A percentile compares a stretch with the other conserved stretches of the same genome.
phyloP scores from a whole-genome alignment of 2,797 vertebrate genomes.

The Centroberyx gerrardi region DNA sequence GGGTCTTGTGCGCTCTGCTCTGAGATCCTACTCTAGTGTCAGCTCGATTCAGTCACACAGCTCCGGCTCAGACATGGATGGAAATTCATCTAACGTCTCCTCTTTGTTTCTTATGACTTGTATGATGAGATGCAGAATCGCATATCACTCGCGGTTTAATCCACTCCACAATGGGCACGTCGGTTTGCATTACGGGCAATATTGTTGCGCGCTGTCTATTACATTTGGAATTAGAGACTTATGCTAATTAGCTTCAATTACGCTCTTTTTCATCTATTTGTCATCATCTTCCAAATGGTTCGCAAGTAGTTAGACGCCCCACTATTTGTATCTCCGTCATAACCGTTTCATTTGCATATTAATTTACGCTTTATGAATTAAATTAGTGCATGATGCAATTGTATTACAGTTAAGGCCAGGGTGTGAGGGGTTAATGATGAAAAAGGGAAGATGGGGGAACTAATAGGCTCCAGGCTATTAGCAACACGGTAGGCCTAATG shows the following conservation, averaged over 20 bases:
- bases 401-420: slow-evolving; percentile 58
- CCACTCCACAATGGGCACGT: slow-evolving; percentile 75
- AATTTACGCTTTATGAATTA: slow-evolving; percentile 74
- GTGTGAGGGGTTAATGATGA: slow-evolving; percentile 77
- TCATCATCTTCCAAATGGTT: slow-evolving; percentile 62
- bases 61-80: slow-evolving; percentile 79
- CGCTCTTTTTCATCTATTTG: slow-evolving; percentile 70
- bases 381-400: slow-evolving; percentile 76
- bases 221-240: slow-evolving; percentile 69
- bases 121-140: slow-evolving; percentile 76
- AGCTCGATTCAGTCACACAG: slow-evolving; percentile 82
- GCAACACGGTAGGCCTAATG: slow-evolving; percentile 66
- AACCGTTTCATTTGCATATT: slow-evolving; percentile 69
- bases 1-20: slow-evolving; percentile 40
- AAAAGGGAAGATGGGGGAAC: slow-evolving; percentile 67
- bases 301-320: slow-evolving; percentile 55
- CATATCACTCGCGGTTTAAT: slow-evolving; percentile 74
- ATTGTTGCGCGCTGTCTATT: slow-evolving; percentile 67
- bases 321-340: slow-evolving; percentile 25
- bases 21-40: slow-evolving; percentile 71
- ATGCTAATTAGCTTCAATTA: slow-evolving; percentile 77
- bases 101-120: slow-evolving; percentile 81
- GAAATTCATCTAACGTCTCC: slow-evolving; percentile 79
- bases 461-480: slow-evolving; percentile 78
- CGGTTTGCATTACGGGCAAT: slow-evolving; percentile 73